Conservation (phyloP, 2,888 invertebrate genomes). For the Synergus gifuensis region DNA sequence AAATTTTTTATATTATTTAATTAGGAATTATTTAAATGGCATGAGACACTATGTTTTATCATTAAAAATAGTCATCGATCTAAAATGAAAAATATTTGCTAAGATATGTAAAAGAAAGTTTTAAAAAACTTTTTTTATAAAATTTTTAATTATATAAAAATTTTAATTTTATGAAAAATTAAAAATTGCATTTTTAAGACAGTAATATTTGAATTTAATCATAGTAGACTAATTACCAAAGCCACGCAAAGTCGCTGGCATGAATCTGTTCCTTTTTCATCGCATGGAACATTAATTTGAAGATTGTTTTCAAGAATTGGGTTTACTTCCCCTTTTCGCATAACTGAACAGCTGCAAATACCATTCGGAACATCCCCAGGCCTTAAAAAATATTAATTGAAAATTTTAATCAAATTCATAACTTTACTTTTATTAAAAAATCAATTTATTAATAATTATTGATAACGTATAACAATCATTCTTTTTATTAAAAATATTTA, state of each 20-base stretch:
- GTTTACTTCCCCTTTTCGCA: background rate
- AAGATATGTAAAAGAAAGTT: too few species aligned
- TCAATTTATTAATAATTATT: background rate
- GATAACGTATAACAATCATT: background rate
- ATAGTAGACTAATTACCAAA: background rate
- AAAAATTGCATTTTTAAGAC: too few species aligned
- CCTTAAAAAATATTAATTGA: background rate
- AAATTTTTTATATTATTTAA: background rate
- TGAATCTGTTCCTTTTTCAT: background rate
- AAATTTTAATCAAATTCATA: background rate
- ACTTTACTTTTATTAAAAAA: background rate
- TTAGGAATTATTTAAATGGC: too few species aligned
- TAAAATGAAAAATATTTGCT: too few species aligned
- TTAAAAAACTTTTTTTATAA: too few species aligned
- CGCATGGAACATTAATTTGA: background rate
- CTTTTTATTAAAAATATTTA: background rate
- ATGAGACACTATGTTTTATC: too few species aligned
- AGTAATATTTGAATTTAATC: background rate
- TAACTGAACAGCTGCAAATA: background rate
- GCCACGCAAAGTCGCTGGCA: background rate
- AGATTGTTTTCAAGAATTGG: background rate
- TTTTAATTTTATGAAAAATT: too few species aligned
- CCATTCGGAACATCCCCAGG: background rate
- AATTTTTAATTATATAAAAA: too few species aligned
- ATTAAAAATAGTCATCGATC: too few species aligned